Conservation (phyloP, 2,113 vertebrate species). For the Semicossyphus pulcher region DNA sequence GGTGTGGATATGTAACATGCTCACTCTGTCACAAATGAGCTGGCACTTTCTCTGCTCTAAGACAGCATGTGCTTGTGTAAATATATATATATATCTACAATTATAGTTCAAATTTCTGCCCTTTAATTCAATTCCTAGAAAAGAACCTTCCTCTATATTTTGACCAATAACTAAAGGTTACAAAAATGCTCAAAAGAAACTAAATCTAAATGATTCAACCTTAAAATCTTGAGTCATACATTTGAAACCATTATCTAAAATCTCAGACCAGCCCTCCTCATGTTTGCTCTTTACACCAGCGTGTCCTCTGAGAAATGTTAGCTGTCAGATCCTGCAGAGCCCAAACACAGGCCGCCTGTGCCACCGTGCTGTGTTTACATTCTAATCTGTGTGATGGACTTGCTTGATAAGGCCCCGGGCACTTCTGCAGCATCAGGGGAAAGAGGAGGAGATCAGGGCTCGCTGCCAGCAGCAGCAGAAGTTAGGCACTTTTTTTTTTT, state of each 20-base stretch:
- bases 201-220: background rate
- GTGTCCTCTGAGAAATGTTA: constrained; percentile 27
- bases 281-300: constrained; percentile 41
- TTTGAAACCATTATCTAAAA: constrained; percentile 24
- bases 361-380: constrained; percentile 64
- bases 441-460: constrained; percentile 48
- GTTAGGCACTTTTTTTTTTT: constrained; percentile 41
- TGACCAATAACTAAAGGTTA: background rate
- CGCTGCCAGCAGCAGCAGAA: constrained; percentile 51
- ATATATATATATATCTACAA: background rate
- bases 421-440: constrained; percentile 57
- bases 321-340: constrained; percentile 30
- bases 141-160: background rate
- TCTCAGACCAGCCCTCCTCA: background rate
- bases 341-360: constrained; percentile 26
- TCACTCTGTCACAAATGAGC: background rate
- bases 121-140: background rate
- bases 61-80: background rate
- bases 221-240: background rate
- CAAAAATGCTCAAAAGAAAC: constrained; percentile 1
- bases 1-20: background rate
- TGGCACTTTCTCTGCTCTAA: background rate
- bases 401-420: constrained; percentile 59
- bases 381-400: constrained; percentile 70
- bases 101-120: background rate